phyloP scores from a whole-genome alignment of 2,113 vertebrate species.

The Rhabdomys dilectus region DNA sequence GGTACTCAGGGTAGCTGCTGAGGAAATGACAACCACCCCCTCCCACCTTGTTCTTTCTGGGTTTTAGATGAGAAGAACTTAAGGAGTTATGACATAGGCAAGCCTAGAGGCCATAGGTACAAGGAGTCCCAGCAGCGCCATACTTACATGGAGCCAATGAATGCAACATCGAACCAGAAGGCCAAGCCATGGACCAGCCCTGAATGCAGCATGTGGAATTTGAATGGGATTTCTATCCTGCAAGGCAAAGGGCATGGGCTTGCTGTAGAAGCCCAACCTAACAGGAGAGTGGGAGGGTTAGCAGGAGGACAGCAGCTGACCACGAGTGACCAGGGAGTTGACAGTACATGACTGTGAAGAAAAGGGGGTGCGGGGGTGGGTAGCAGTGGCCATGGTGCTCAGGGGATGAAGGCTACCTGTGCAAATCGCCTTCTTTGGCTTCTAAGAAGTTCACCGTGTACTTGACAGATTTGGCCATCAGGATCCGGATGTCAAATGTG shows the following conservation, averaged over 20 bases:
- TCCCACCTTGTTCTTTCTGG: neutral
- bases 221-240: conserved; percentile 98
- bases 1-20: neutral
- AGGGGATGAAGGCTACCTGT: conserved; percentile 88
- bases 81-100: neutral
- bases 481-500: conserved; percentile 96
- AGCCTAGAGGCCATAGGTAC: neutral
- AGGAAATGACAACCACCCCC: neutral
- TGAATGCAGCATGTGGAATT: conserved; percentile 98
- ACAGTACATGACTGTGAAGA: neutral
- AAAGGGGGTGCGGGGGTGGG: fast-evolving
- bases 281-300: neutral
- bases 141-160: conserved; percentile 96
- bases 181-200: conserved; percentile 96
- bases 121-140: neutral
- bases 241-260: conserved; percentile 41
- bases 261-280: neutral
- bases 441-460: conserved; percentile 98
- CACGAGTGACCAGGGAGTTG: neutral
- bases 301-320: neutral
- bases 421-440: conserved; percentile 96
- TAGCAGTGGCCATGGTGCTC: no score
- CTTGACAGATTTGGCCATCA: conserved; percentile 98
- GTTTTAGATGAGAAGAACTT: neutral
- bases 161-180: conserved; percentile 98